These are phyloP conservation scores for Cylloceria caligata DNA, from an alignment of 2,888 invertebrate species.

Conservation along the genomic window DNA sequence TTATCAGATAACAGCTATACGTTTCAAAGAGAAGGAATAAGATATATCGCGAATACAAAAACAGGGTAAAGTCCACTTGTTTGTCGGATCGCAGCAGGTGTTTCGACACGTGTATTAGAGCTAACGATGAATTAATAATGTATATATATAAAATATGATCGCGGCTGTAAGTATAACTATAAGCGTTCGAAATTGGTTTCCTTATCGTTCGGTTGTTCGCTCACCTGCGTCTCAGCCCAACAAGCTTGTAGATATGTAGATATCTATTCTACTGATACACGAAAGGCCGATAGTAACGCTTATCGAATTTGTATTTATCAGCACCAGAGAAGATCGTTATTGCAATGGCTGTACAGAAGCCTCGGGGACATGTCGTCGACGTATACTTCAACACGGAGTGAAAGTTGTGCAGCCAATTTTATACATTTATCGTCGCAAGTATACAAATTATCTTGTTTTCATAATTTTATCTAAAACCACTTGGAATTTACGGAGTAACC, in stretches of 20 bases:
- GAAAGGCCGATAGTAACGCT: constrained; percentile 16
- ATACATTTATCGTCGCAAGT: background rate
- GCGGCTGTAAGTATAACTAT: constrained; percentile 1
- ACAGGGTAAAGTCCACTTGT: background rate
- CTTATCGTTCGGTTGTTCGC: constrained; percentile 26
- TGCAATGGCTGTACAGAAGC: background rate
- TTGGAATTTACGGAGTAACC: no score
- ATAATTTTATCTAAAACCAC: background rate
- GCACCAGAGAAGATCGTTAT: background rate
- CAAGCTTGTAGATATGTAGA: no score
- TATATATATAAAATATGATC: background rate
- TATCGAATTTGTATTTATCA: constrained; percentile 23
- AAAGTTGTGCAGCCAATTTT: background rate
- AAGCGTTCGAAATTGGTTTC: constrained; percentile 22
- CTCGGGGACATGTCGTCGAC: background rate
- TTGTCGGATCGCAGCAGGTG: constrained; percentile 1
- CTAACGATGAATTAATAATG: constrained; percentile 3
- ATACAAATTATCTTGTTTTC: background rate
- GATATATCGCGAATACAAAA: background rate
- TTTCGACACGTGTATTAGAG: constrained; percentile 14
- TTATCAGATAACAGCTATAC: background rate
- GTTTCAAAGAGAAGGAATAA: background rate
- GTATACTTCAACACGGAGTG: background rate
- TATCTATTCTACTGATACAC: background rate
- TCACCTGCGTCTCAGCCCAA: background rate